These are phyloP conservation scores for Microcebus tavaratra DNA, from an alignment of 2,113 vertebrate species.

Conservation along the genomic window DNA sequence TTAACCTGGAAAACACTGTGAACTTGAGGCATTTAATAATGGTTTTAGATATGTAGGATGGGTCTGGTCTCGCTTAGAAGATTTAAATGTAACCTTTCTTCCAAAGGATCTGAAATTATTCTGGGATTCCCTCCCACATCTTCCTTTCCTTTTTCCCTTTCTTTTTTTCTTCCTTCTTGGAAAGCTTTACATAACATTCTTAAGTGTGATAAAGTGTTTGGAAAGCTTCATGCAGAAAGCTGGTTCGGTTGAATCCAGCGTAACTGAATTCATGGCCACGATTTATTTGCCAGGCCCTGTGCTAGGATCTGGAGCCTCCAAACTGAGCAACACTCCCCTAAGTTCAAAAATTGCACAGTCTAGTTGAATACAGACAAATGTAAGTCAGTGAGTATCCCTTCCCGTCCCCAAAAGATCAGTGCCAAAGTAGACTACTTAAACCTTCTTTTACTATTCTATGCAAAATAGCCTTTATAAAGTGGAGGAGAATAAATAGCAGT, in stretches of 20 bases:
- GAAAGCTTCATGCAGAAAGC: slow-evolving; percentile 8
- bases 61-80: not conserved
- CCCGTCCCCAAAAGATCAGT: not conserved
- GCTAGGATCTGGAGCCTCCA: not conserved
- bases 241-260: not conserved
- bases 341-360: not conserved
- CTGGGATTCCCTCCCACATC: not conserved
- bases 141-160: not conserved
- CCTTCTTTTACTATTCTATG: not conserved
- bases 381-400: not conserved
- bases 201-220: not conserved
- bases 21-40: not conserved
- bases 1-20: not conserved
- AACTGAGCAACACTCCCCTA: not conserved
- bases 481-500: not conserved
- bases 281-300: not conserved
- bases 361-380: not conserved
- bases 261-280: not conserved
- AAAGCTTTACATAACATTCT: not conserved
- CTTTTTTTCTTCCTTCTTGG: not conserved
- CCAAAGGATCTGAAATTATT: slow-evolving; percentile 32
- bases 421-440: not conserved
- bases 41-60: not conserved
- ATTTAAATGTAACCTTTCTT: slow-evolving; percentile 5
- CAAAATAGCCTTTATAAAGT: slow-evolving; percentile 1